Percentiles rank a stretch among this genome's conserved stretches.
Conservation (phyloP, 2,113 vertebrate genomes). For the Grantiella picta region DNA sequence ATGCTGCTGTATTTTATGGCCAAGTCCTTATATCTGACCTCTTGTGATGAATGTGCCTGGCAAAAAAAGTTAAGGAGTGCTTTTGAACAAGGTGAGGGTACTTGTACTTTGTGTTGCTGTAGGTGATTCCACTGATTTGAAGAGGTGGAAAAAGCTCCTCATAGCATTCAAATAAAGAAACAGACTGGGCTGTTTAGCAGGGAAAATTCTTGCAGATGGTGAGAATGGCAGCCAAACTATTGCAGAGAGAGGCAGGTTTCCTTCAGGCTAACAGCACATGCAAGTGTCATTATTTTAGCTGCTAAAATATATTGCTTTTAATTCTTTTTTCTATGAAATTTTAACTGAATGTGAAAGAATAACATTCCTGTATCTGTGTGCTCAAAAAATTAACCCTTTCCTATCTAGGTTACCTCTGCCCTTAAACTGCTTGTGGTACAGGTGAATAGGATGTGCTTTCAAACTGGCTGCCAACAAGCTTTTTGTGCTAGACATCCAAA, state of each 20-base stretch:
- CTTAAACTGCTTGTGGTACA: accelerated
- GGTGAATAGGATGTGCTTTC: neutral
- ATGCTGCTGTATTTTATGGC: neutral
- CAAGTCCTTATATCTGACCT: neutral
- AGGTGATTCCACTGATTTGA: neutral
- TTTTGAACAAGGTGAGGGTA: neutral
- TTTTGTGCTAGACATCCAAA: neutral
- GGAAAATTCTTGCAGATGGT: neutral
- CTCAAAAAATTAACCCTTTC: neutral
- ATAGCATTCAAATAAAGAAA: neutral
- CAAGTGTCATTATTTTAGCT: neutral
- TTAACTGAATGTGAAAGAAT: neutral
- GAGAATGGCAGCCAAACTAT: neutral
- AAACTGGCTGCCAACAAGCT: neutral
- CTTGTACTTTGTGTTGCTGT: neutral
- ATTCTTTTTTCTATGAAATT: neutral
- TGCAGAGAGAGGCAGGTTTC: neutral
- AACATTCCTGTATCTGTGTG: neutral
- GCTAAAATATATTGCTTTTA: neutral
- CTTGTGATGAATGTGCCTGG: accelerated
- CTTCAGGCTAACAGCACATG: neutral
- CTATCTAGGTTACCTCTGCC: neutral
- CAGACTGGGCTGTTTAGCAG: neutral
- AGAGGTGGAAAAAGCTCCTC: neutral
- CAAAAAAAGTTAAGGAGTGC: neutral